These are phyloP conservation scores for Gavia stellata DNA, from an alignment of 2,113 vertebrate species.

Conservation along the genomic window DNA sequence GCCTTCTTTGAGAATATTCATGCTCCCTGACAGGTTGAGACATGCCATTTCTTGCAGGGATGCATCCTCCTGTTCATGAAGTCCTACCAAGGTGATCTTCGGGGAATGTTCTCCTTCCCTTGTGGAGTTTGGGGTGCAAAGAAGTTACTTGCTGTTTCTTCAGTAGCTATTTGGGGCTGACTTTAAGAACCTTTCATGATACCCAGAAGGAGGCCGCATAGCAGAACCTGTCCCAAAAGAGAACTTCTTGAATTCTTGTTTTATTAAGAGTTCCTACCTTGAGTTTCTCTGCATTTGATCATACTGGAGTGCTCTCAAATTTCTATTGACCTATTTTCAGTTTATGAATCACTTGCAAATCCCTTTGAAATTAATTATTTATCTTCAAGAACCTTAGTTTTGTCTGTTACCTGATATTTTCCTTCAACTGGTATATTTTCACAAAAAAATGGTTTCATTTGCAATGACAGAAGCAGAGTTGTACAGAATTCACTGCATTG, in stretches of 20 bases:
- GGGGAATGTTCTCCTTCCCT: neutral
- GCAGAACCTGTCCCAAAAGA: neutral
- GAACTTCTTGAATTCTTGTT: neutral
- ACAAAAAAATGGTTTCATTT: neutral
- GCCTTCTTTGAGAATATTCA: neutral
- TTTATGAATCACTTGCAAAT: constrained; percentile 22
- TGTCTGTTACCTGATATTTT: constrained; percentile 17
- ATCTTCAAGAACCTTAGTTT: neutral
- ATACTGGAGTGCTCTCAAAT: neutral
- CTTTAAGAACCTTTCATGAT: neutral
- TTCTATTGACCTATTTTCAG: neutral
- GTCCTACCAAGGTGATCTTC: neutral
- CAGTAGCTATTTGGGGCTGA: neutral
- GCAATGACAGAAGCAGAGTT: constrained; percentile 10
- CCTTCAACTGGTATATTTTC: neutral
- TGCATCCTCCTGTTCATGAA: neutral
- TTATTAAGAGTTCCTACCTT: neutral
- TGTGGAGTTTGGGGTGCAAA: neutral
- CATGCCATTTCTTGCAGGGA: neutral
- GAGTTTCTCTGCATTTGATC: neutral
- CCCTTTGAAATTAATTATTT: constrained; percentile 55
- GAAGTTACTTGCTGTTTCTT: neutral
- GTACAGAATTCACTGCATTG: constrained; percentile 18
- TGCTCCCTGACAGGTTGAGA: neutral
- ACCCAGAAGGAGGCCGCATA: neutral